Conservation (phyloP, 1,140 invertebrate genomes). For the Adoxophyes honmai region DNA sequence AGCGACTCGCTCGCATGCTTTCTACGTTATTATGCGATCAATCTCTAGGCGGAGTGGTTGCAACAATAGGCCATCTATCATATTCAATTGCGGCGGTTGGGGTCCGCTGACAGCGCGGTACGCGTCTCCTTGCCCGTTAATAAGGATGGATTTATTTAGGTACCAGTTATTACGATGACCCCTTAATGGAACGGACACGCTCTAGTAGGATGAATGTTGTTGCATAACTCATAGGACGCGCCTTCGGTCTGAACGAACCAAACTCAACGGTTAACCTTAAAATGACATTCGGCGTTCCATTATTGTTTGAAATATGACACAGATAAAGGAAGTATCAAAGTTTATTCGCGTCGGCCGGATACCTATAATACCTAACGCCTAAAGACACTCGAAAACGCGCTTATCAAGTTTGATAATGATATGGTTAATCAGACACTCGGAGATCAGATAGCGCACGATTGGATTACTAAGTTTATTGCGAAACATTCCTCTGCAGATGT, state of each 20-base stretch:
- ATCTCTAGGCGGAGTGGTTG: slow-evolving; percentile 28
- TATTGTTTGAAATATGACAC: too few relatives aligned
- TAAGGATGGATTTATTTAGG: slow-evolving; percentile 51
- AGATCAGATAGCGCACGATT: slow-evolving; percentile 7
- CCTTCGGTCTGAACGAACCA: too few relatives aligned
- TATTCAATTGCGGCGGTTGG: slow-evolving; percentile 40
- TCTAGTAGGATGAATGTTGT: slow-evolving; percentile 9
- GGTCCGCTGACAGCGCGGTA: slow-evolving; percentile 34
- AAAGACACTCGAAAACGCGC: neutral
- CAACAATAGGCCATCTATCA: slow-evolving; percentile 44
- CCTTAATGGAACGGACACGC: slow-evolving; percentile 10
- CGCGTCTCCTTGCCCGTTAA: slow-evolving; percentile 35
- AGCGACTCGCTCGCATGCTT: slow-evolving; percentile 31
- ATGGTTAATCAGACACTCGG: slow-evolving; percentile 5
- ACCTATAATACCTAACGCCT: neutral
- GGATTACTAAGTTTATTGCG: neutral
- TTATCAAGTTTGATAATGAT: slow-evolving; percentile 6
- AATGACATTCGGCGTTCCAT: too few relatives aligned
- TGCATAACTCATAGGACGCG: slow-evolving; percentile 5
- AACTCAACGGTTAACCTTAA: too few relatives aligned
- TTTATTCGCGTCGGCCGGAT: too few relatives aligned
- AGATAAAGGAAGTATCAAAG: too few relatives aligned
- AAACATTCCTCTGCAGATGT: slow-evolving; percentile 7
- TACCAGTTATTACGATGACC: slow-evolving; percentile 13
- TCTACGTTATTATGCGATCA: slow-evolving; percentile 42